phyloP scores from a whole-genome alignment of 2,113 vertebrate species.

The Trinectes maculatus region DNA sequence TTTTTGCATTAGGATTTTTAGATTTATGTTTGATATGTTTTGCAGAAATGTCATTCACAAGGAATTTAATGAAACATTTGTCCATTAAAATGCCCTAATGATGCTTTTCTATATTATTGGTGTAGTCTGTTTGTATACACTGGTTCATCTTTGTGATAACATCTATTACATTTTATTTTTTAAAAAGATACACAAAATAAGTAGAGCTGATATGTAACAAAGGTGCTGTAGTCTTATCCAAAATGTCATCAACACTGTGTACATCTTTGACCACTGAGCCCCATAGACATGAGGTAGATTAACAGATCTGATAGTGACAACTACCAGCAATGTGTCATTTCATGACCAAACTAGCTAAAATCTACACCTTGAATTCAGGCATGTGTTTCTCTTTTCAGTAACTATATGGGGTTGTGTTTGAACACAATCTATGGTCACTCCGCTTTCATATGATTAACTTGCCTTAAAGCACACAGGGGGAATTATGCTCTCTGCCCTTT shows the following conservation, averaged over 20 bases:
- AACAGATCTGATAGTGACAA: not conserved
- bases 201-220: not conserved
- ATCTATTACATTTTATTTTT: too few species aligned
- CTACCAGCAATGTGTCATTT: not conserved
- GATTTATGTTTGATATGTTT: constrained; percentile 50
- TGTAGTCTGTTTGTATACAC: not conserved
- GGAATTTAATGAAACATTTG: constrained; percentile 64
- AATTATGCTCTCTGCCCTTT: not conserved
- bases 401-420: not conserved
- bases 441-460: not conserved
- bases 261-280: not conserved
- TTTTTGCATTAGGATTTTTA: constrained; percentile 50
- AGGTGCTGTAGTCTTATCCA: not conserved
- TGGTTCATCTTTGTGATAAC: too few species aligned
- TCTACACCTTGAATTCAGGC: not conserved
- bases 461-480: not conserved
- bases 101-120: constrained; percentile 60
- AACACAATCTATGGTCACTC: not conserved
- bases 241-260: not conserved
- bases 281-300: not conserved
- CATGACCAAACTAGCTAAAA: not conserved
- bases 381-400: not conserved
- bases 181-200: not conserved
- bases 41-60: constrained; percentile 47
- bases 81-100: constrained; percentile 68